These are phyloP conservation scores for Platanista minor DNA, from an alignment of 2,113 vertebrate species.

Conservation along the genomic window DNA sequence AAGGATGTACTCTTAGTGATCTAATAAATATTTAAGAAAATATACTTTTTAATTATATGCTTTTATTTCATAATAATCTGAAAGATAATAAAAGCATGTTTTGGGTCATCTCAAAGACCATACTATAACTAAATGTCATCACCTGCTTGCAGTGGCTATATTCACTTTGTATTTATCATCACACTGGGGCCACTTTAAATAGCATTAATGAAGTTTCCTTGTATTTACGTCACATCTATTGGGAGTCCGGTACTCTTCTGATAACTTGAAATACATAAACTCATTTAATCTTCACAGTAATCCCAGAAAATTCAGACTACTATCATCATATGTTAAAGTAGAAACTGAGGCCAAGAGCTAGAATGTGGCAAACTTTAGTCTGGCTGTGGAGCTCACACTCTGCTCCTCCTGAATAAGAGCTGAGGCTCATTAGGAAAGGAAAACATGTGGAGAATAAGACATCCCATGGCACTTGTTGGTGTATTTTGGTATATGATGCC, in stretches of 20 bases:
- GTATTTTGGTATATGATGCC: rapidly evolving
- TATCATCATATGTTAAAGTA: too few relatives aligned
- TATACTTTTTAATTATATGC: background rate
- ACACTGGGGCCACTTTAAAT: background rate
- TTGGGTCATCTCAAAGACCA: background rate
- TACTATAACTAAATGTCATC: too few relatives aligned
- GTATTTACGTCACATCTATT: background rate
- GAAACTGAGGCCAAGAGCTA: background rate
- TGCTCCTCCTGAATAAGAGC: background rate
- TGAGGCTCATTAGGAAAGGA: background rate
- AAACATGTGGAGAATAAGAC: background rate
- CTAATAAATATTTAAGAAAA: background rate
- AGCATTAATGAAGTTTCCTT: too few relatives aligned
- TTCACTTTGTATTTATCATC: background rate
- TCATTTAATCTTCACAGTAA: background rate
- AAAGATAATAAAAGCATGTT: background rate
- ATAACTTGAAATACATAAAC: background rate
- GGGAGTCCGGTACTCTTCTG: background rate
- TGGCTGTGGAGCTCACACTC: background rate
- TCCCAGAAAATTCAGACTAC: background rate
- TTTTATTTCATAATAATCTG: background rate
- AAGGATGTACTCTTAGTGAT: background rate
- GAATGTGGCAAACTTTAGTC: background rate
- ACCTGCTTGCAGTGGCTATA: rapidly evolving
- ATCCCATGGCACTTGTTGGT: too few relatives aligned